A percentile compares a stretch with the other conserved stretches of the same genome.
These are phyloP conservation scores for Drosophila navojoa DNA, from an alignment of 1,140 invertebrate species.

Conservation along the genomic window DNA sequence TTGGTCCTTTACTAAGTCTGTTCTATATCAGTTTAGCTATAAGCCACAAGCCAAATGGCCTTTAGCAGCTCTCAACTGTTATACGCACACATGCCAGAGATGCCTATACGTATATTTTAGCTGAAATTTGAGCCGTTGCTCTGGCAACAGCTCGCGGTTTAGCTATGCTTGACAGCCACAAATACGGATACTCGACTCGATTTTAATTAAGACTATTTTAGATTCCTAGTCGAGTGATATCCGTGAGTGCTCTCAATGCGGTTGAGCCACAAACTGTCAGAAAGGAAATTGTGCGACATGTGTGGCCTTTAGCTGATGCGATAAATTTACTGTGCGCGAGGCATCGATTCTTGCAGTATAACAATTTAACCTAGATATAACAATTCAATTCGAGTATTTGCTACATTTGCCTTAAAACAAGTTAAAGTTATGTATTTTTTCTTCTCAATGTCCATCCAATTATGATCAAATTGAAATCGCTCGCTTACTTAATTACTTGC, in stretches of 20 bases:
- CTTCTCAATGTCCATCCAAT: constrained; percentile 17
- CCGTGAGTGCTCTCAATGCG: not conserved
- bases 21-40: no score
- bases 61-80: constrained; percentile 7
- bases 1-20: no score
- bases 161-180: no score
- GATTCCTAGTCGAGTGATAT: constrained; percentile 15
- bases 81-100: not conserved
- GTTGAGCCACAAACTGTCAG: constrained; percentile 25
- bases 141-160: constrained; percentile 5
- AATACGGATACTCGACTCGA: constrained; percentile 11
- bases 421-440: not conserved
- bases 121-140: not conserved
- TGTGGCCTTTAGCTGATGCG: constrained; percentile 28
- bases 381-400: no score
- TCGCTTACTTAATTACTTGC: constrained; percentile 56
- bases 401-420: no score
- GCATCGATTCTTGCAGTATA: not conserved
- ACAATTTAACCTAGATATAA: not conserved
- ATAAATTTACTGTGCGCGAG: not conserved
- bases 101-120: not conserved
- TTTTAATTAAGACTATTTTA: constrained; percentile 53
- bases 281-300: constrained; percentile 35
- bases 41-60: no score
- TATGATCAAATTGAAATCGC: constrained; percentile 38